A percentile compares a stretch with the other conserved stretches of the same genome.
Conservation (phyloP, 2,113 vertebrate species). For the Corythaixoides concolor region DNA sequence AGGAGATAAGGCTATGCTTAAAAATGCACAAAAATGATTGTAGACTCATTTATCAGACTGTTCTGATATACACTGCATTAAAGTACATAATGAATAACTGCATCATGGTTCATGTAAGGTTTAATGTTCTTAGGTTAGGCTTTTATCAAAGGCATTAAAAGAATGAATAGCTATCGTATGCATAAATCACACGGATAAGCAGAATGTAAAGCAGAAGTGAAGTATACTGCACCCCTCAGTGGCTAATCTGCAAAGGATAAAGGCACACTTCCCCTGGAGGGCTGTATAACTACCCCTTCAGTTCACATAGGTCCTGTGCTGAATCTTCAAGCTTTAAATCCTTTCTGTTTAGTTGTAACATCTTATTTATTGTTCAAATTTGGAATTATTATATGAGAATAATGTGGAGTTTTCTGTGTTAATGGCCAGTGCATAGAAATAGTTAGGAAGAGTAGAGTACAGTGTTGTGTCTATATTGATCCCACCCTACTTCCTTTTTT, state of each 20-base stretch:
- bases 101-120: conserved; percentile 52
- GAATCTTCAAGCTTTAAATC: background rate
- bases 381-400: background rate
- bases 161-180: background rate
- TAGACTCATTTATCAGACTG: conserved; percentile 45
- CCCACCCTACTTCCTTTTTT: rapidly evolving
- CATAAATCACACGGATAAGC: conserved; percentile 51
- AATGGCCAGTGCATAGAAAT: background rate
- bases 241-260: background rate
- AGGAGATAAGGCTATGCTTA: conserved; percentile 50
- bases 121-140: conserved; percentile 57
- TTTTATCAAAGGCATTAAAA: conserved; percentile 58
- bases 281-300: background rate
- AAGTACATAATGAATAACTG: conserved; percentile 39
- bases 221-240: background rate
- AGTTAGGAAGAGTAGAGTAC: background rate
- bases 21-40: conserved; percentile 34
- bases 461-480: background rate
- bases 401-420: background rate
- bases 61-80: background rate
- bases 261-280: background rate
- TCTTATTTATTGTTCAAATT: background rate
- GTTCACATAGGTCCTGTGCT: background rate
- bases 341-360: background rate
- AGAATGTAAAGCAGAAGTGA: background rate